phyloP scores from a whole-genome alignment of 2,113 vertebrate genomes.

The Budorcas taxicolor region DNA sequence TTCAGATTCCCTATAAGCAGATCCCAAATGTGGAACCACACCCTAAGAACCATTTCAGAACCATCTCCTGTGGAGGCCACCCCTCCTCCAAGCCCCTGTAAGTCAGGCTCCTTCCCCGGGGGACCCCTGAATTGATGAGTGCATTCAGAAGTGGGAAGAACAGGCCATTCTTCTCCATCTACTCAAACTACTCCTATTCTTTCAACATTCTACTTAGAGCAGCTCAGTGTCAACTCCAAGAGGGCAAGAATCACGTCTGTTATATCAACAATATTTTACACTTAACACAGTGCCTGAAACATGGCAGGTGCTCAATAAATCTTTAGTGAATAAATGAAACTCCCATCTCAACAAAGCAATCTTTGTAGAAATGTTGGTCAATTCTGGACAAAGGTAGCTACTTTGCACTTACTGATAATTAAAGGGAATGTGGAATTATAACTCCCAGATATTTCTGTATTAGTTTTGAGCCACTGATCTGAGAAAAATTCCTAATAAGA shows the following conservation, averaged over 20 bases:
- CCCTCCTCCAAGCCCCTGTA: neutral
- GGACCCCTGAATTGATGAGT: neutral
- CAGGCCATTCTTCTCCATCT: neutral
- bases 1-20: neutral
- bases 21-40: neutral
- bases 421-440: neutral
- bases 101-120: neutral
- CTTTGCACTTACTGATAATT: neutral
- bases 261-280: neutral
- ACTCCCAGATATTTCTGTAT: slow-evolving; percentile 1
- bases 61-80: neutral
- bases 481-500: neutral
- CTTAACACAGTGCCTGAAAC: neutral
- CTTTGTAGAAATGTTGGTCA: neutral
- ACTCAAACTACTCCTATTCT: neutral
- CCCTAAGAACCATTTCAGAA: neutral
- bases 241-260: neutral
- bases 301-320: neutral
- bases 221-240: neutral
- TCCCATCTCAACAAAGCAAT: neutral
- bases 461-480: neutral
- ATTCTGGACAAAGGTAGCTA: neutral
- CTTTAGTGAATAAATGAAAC: neutral
- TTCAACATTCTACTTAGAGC: neutral
- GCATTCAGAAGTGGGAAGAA: neutral